Evolutionary conservation across 2,888 invertebrate species (phyloP), one percentile per base, ranked within the genome.

Genomic region (Micropterix aruncella): DNA sequence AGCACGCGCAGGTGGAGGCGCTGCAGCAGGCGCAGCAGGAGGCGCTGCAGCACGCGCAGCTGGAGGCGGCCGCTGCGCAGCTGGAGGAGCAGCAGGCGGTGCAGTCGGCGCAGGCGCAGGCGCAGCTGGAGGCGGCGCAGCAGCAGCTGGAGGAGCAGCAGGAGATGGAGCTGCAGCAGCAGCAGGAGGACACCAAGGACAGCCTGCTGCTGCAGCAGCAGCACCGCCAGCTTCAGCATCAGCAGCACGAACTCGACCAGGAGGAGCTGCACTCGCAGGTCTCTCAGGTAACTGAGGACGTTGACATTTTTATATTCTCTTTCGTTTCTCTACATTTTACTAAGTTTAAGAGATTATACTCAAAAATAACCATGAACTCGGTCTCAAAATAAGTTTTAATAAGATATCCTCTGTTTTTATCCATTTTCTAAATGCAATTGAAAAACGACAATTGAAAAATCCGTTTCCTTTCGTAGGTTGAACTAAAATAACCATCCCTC

Each of bases 191-290:
- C 54, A 54, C 51, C 53, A 69, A 69, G 55, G 70, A 70, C 55
- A 70, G 69, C 57, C 63, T 68, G 44, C 65, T 67, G 55, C 54
- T 61, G 52, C 70, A 70, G 53, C 70, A 70, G 17, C 70, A 69
- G 57, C 42, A 45, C 15, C 45, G 38, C 4, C 42, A 43, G 38
- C 42, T 15, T 15, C 40, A 40, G 18, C 27, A 19, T 2, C 27
- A n/a, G 3, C 37, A 41, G 37, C 44, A 50, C 47, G 27, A 27
- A 5, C 27, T 27, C 12, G 27, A 27, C 27, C 27, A 27, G 5
- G 27, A 27, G 7, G n/a, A n/a, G n/a, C n/a, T n/a, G n/a, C n/a
- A n/a, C n/a, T n/a, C n/a, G n/a, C n/a, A n/a, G n/a, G n/a, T n/a
- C n/a, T n/a, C n/a, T n/a, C n/a, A n/a, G n/a, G n/a, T n/a, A 55